Percentiles rank a stretch among this genome's conserved stretches.
Evolutionary conservation across 2,888 invertebrate genomes (phyloP).

Genomic region (Gymnoscelis rufifasciata): DNA sequence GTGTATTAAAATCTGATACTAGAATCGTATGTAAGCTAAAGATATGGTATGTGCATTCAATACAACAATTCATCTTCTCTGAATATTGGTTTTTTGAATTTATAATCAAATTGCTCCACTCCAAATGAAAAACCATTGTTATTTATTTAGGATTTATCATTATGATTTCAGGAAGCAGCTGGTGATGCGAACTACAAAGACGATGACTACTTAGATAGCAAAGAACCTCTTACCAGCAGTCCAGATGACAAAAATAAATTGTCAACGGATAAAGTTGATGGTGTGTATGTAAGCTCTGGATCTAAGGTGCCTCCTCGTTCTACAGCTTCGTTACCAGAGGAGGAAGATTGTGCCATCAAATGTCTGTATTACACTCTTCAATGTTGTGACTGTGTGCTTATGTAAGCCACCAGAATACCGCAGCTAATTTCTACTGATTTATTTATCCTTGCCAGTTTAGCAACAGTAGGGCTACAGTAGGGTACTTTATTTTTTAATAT

Average conservation of each 20-base stretch:
- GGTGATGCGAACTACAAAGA: conserved; percentile 49
- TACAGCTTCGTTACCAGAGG: conserved; percentile 54
- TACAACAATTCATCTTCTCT: too few relatives aligned
- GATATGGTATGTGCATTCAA: too few relatives aligned
- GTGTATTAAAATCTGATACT: too few relatives aligned
- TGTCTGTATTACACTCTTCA: conserved; percentile 81
- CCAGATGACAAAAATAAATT: conserved; percentile 41
- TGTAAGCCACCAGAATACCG: conserved; percentile 39
- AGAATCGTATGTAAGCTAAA: too few relatives aligned
- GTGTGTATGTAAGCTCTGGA: conserved; percentile 47
- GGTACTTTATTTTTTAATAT: too few relatives aligned
- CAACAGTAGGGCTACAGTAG: too few relatives aligned
- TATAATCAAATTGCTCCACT: too few relatives aligned
- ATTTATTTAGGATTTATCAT: too few relatives aligned
- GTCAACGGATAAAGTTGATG: conserved; percentile 58
- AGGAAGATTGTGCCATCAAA: conserved; percentile 79
- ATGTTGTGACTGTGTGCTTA: conserved; percentile 81
- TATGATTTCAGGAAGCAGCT: conserved; percentile 49
- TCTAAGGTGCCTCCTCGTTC: conserved; percentile 31
- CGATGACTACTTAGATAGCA: conserved; percentile 47
- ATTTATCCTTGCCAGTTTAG: too few relatives aligned
- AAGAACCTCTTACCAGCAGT: conserved; percentile 37
- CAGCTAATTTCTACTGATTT: neutral
- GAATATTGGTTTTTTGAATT: too few relatives aligned
- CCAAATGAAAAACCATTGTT: too few relatives aligned